Evolutionary conservation across 2,888 invertebrate species (phyloP), one percentile per base, ranked within the genome.

Genomic region (Tuberolachnus salignus): DNA sequence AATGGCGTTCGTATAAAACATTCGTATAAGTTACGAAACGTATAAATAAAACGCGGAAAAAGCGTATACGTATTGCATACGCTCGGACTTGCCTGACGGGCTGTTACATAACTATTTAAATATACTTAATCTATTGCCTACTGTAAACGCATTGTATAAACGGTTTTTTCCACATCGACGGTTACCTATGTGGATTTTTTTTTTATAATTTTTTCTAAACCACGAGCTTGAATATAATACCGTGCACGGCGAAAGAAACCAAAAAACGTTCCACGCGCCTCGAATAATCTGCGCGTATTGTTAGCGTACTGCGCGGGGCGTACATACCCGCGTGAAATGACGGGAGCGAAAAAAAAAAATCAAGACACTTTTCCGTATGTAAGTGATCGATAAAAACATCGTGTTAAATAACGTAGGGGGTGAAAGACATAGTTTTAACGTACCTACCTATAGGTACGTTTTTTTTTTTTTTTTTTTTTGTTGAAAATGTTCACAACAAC

Each of bases 101-200:
- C 26, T 59, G 59, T 59, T 59, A 23, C 59, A 59, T 59, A 59
- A 59, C 59, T 59, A 26, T 4, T 34, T 34, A 34, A 34, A 34
- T 34, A 34, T 34, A 34, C 34, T 34, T 34, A 34, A 34, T 34
- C 3, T 34, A 4, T 4, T 34, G 6, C 34, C 34, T 59, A 3
- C 1, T 14, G 9, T 59, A 59, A 1, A 21, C 3, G 19, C 19
- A 19, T 9, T 21, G 21, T 59, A 9, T 4, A 14, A 14, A 49
- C 6, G 26, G 11, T 51, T 67, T 51, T 23, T 23, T 23, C 19
- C 26, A 14, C 67, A 26, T 34, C 67, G 1, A 19, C 26, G 26
- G 51, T 51, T 51, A n/a, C 14, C 34, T 21, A 44, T 63, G 51
- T 49, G n/a, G n/a, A 49, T 51, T 9, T 67, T 19, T 34, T 19